phyloP scores from a whole-genome alignment of 2,797 vertebrate species.

The Pteropus rufus region DNA sequence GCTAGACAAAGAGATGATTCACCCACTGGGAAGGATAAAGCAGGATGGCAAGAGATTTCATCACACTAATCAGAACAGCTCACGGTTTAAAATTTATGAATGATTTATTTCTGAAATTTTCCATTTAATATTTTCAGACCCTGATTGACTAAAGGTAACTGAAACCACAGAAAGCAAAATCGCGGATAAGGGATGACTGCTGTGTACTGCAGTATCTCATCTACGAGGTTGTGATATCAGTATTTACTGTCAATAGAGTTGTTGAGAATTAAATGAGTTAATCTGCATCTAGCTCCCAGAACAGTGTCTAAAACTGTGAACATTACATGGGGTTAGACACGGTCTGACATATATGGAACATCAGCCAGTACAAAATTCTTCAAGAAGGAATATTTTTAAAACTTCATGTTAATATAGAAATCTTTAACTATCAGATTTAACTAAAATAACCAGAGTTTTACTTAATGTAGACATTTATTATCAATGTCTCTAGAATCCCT shows the following conservation, averaged over 20 bases:
- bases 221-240: background rate
- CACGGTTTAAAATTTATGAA: background rate
- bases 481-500: background rate
- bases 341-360: background rate
- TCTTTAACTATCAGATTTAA: background rate
- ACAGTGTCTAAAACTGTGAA: background rate
- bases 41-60: background rate
- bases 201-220: background rate
- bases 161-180: background rate
- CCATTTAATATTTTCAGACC: background rate
- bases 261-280: background rate
- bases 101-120: background rate
- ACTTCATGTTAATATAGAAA: background rate
- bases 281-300: background rate
- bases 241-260: background rate
- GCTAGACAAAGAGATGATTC: background rate
- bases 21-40: background rate
- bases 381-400: background rate
- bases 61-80: background rate
- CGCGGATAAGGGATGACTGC: background rate
- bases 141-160: background rate
- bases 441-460: conserved; percentile 10
- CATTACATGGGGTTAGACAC: background rate
- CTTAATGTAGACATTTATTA: background rate
- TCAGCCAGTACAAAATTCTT: background rate